phyloP scores from a whole-genome alignment of 2,888 invertebrate species.

The Rapana venosa region DNA sequence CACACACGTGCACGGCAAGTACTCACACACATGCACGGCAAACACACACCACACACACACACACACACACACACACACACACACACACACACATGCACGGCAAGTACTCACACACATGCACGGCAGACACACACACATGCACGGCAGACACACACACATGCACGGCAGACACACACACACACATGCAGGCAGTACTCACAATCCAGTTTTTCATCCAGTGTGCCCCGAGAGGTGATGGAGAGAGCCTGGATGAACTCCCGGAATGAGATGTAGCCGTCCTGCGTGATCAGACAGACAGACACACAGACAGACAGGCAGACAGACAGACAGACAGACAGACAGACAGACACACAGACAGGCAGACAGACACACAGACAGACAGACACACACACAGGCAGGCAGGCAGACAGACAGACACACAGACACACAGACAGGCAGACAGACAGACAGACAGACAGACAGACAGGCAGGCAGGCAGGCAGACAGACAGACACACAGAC shows the following conservation, averaged over 20 bases:
- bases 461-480: background rate
- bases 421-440: background rate
- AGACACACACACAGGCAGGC: background rate
- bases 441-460: background rate
- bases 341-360: background rate
- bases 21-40: too few species aligned
- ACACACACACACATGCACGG: too few species aligned
- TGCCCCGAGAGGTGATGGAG: conserved; percentile 98
- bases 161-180: too few species aligned
- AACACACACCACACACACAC: too few species aligned
- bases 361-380: background rate
- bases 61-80: too few species aligned
- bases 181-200: conserved; percentile 82
- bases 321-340: conserved; percentile 4
- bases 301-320: background rate
- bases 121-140: too few species aligned
- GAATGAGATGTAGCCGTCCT: conserved; percentile 87
- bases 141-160: too few species aligned
- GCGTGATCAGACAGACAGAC: background rate
- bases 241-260: conserved; percentile 99
- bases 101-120: too few species aligned
- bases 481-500: background rate
- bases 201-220: conserved; percentile 98
- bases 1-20: too few species aligned
- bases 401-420: background rate